These are phyloP conservation scores for Lycophotia porphyrea DNA, from an alignment of 2,888 invertebrate genomes.

Conservation along the genomic window DNA sequence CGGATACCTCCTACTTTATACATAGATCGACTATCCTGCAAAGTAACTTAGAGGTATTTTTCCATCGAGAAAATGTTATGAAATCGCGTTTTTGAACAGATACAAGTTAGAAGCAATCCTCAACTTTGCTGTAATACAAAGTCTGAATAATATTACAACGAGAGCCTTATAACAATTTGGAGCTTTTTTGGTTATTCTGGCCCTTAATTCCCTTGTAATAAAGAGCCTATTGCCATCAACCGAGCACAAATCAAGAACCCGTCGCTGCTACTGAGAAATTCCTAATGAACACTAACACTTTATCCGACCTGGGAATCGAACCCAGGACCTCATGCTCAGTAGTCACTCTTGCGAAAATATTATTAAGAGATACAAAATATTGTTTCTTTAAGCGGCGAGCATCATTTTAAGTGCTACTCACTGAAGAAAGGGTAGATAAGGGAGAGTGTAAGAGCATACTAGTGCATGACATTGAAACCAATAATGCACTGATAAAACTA, in stretches of 20 bases:
- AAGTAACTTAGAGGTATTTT: too few species aligned
- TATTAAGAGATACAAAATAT: neutral
- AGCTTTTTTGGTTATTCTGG: too few species aligned
- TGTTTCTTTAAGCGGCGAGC: neutral
- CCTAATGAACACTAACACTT: neutral
- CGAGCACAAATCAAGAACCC: neutral
- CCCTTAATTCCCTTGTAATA: neutral
- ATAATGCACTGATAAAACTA: slow-evolving; percentile 6
- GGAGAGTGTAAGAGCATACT: neutral
- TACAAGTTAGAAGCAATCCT: too few species aligned
- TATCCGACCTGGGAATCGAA: neutral
- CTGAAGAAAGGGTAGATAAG: neutral
- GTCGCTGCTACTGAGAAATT: neutral
- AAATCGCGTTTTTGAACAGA: too few species aligned
- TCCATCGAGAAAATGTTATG: too few species aligned
- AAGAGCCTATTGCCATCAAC: neutral
- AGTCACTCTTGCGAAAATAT: neutral
- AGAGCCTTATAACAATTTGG: too few species aligned
- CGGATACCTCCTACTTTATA: too few species aligned
- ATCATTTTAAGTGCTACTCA: neutral
- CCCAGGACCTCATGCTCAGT: neutral
- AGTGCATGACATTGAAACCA: neutral
- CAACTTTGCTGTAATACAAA: too few species aligned
- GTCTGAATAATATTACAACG: too few species aligned
- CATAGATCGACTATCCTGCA: too few species aligned